Base-by-base conservation (phyloP, 2,113 vertebrate species). In the Garra rufa region DNA sequence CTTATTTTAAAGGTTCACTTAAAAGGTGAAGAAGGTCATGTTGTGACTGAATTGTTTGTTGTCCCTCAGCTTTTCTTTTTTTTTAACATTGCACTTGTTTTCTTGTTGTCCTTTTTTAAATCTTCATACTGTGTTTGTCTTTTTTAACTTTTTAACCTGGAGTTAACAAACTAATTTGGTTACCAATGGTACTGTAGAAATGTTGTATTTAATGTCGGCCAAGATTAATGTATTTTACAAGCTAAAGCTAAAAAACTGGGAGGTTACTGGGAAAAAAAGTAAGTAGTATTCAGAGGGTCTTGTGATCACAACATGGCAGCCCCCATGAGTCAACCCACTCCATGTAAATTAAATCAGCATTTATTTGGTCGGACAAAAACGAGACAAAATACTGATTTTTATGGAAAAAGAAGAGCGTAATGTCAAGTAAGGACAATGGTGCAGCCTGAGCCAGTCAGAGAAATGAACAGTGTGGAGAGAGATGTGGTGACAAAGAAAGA, bases 401-500 rank as follows among this genome's bases (percentile, higher is more conserved):
- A 55, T 13, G 57, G 57, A 61, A 61, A 61, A 61, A 26, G 2
- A 55, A 55, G 21, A 28, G 24, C 11, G 11, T 14, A 13, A 73
- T 43, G 6, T 6, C 0, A 14, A n/a, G n/a, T 44, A 71, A 71
- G 30, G 28, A 21, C 30, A 69, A 24, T 10, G 0, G 19, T 26
- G 76, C 34, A 63, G 38, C 6, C 28, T 61, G 52, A 61, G 13
- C 3, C 9, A 78, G 38, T 57, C 28, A 41, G 15, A 79, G n/a
- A 65, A 80, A 48, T 67, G 7, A 61, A 61, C 9, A 61, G 57
- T 81, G 10, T 44, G 38, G 76, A 63, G 8, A 67, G 19, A n/a
- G 9, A 67, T 17, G 57, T 0, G 10, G 24, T 44, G 76, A 78
- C 79, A 65, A 82, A 83, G 70, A 83, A 30, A 13, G 24, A 76